Evolutionary conservation across 2,797 vertebrate genomes (phyloP), one percentile per base, ranked within the genome.

Genomic region (Myripristis murdjan): DNA sequence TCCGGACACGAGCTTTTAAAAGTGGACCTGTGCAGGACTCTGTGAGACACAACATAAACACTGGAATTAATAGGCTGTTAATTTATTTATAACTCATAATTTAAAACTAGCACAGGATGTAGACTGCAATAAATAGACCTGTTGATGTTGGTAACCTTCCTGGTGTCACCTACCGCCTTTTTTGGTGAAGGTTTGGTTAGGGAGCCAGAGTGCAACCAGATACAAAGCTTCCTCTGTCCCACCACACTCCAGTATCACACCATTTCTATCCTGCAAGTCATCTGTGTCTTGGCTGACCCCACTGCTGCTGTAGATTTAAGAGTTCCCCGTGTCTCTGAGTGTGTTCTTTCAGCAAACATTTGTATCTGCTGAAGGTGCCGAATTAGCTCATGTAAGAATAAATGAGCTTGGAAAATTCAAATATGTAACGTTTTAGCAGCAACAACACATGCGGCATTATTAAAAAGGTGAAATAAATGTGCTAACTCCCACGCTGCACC

Each of bases 401-500:
- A 62, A 72, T 49, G 41, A 63, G 56, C 0, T 6, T n/a, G 6
- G 23, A 47, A 64, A 61, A 41, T 43, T 33, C 8, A 4, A 31
- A 58, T 9, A 28, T 55, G 46, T 54, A 61, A 71, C 53, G 28
- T 33, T 65, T 67, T 28, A 14, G 58, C 55, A 76, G 55, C n/a
- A 53, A 39, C 14, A 56, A 47, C 8, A 73, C 8, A 41, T 52
- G 12, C 37, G 82, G 18, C 20, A 83, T 77, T 63, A 70, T 85
- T 70, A 61, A 88, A 88, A 52, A 14, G 2, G 4, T 23, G 15
- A 53, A 11, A 10, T 62, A 24, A 74, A 68, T 16, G 8, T 23
- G 43, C 18, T 15, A 57, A 51, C 55, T 67, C 59, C 33, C 18
- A 3, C 3, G n/a, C 11, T 22, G 18, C 20, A 22, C 23, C 2